phyloP scores from a whole-genome alignment of 2,888 invertebrate genomes.

The Sturmia bella region DNA sequence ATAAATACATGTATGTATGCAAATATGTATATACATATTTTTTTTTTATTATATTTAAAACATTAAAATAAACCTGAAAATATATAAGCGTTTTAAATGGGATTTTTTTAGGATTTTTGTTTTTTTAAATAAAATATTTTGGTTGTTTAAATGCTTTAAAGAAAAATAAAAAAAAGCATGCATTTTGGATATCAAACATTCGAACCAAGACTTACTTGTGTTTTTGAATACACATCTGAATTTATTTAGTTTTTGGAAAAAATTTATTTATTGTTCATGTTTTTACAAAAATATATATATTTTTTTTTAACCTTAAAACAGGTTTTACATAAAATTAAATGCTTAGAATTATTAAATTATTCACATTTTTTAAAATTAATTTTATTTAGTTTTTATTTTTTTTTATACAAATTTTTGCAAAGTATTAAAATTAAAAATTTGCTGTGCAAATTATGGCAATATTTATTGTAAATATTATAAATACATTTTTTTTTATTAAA shows the following conservation, averaged over 20 bases:
- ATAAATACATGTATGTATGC: too few relatives aligned
- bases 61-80: conserved; percentile 62
- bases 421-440: conserved; percentile 67
- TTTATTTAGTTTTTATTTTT: conserved; percentile 10
- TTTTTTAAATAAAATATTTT: conserved; percentile 27
- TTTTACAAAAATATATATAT: neutral
- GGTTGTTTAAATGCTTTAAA: conserved; percentile 26
- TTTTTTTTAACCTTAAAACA: conserved; percentile 73
- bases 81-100: conserved; percentile 57
- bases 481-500: conserved; percentile 37
- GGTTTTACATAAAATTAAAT: conserved; percentile 61
- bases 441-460: conserved; percentile 72
- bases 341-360: conserved; percentile 18
- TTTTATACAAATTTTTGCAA: conserved; percentile 48
- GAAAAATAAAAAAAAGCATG: conserved; percentile 52
- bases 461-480: conserved; percentile 41
- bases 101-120: conserved; percentile 39
- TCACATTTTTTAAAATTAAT: conserved; percentile 8
- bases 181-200: conserved; percentile 37
- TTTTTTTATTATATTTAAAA: conserved; percentile 58
- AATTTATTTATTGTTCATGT: conserved; percentile 48
- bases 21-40: conserved; percentile 29
- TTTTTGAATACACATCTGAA: conserved; percentile 46
- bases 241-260: conserved; percentile 15
- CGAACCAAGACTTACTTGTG: conserved; percentile 40